Evolutionary conservation across 1,140 invertebrate genomes (phyloP).

Genomic region (Zaprionus gabonicus): DNA sequence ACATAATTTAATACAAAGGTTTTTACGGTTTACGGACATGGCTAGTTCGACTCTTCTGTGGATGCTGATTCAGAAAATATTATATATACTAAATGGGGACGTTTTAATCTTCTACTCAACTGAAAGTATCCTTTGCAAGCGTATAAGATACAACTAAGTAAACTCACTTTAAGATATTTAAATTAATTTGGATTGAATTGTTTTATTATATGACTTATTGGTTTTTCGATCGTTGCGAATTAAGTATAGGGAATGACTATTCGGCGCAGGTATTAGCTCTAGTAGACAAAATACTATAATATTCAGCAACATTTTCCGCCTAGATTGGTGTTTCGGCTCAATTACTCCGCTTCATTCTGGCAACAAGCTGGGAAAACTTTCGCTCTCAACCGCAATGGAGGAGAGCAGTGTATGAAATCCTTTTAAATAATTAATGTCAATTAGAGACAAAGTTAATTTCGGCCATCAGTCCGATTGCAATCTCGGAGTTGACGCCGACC

Average conservation of each 20-base stretch:
- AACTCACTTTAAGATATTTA: no score
- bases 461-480: constrained; percentile 58
- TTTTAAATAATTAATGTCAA: constrained; percentile 84
- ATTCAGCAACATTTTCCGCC: not conserved
- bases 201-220: not conserved
- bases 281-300: not conserved
- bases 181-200: no score
- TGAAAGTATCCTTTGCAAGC: no score
- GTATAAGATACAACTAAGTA: no score
- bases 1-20: no score
- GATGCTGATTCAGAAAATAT: no score
- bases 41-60: no score
- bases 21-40: no score
- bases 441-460: constrained; percentile 80
- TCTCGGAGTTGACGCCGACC: constrained; percentile 13
- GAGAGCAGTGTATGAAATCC: constrained; percentile 59
- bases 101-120: no score
- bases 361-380: constrained; percentile 15
- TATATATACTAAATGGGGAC: no score
- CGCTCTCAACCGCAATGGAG: constrained; percentile 22
- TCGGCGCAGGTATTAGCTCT: not conserved
- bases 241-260: not conserved
- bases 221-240: not conserved
- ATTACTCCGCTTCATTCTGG: not conserved
- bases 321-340: not conserved